Evolutionary conservation across 2,797 vertebrate species (phyloP).

Genomic region (Arrhamphus sclerolepis): DNA sequence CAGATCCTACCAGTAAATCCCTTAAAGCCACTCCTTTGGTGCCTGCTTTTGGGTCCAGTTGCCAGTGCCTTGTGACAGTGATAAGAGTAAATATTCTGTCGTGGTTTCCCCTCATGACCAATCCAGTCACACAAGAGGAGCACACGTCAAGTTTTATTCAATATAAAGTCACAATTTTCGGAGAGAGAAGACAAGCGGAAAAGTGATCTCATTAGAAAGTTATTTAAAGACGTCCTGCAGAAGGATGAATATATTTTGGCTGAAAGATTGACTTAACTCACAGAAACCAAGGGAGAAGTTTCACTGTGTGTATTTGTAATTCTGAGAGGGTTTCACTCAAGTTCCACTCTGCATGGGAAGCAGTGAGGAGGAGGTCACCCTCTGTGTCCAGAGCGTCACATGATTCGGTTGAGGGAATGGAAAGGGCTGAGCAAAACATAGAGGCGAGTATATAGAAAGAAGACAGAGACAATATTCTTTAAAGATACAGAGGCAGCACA

Average conservation of each 20-base stretch:
- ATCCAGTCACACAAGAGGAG: background rate
- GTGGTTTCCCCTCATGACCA: background rate
- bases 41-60: background rate
- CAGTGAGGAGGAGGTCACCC: conserved; percentile 60
- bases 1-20: background rate
- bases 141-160: background rate
- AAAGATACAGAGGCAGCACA: conserved; percentile 31
- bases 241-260: conserved; percentile 6
- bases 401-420: conserved; percentile 46
- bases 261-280: conserved; percentile 5
- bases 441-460: conserved; percentile 29
- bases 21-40: background rate
- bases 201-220: background rate
- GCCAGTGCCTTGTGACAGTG: background rate
- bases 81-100: conserved; percentile 7
- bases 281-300: conserved; percentile 23
- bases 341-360: conserved; percentile 61
- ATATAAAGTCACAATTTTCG: background rate
- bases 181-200: background rate
- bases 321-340: conserved; percentile 46
- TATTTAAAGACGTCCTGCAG: background rate
- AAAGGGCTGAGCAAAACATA: conserved; percentile 7
- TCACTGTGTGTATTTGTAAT: conserved; percentile 49
- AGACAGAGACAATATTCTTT: conserved; percentile 47
- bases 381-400: conserved; percentile 65